Percentiles rank a stretch among this genome's conserved stretches.
phyloP scores from a whole-genome alignment of 2,888 invertebrate species.

The Geotrupes spiniger region DNA sequence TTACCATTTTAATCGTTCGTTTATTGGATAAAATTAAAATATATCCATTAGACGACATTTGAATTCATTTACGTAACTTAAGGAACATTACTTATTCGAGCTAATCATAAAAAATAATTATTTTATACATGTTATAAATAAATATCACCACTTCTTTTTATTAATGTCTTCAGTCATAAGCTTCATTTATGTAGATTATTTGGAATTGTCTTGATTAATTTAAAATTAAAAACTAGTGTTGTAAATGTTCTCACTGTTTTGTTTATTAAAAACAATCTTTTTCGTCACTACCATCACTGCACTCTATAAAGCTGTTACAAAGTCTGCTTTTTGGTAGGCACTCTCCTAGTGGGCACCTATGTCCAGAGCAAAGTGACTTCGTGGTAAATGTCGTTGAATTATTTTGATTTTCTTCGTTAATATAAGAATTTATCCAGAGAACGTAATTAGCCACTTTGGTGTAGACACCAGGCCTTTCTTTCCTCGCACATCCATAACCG shows the following conservation, averaged over 20 bases:
- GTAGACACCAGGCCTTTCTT: slow-evolving; percentile 76
- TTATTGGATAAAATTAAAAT: too few relatives aligned
- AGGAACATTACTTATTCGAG: too few relatives aligned
- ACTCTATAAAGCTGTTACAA: slow-evolving; percentile 77
- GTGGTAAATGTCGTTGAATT: slow-evolving; percentile 27
- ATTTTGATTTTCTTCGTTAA: slow-evolving; percentile 17
- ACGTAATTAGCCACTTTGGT: slow-evolving; percentile 75
- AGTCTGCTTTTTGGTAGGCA: slow-evolving; percentile 68
- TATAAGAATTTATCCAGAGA: slow-evolving; percentile 58
- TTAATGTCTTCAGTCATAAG: too few relatives aligned
- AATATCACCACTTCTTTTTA: too few relatives aligned
- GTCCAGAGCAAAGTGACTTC: slow-evolving; percentile 58
- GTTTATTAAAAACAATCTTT: slow-evolving; percentile 53
- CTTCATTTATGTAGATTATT: too few relatives aligned
- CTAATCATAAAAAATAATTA: too few relatives aligned
- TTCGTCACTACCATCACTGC: slow-evolving; percentile 74
- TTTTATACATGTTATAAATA: too few relatives aligned
- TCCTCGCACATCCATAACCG: slow-evolving; percentile 76
- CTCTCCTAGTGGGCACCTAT: slow-evolving; percentile 73
- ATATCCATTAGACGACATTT: too few relatives aligned
- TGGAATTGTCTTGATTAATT: too few relatives aligned
- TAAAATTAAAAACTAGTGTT: too few relatives aligned
- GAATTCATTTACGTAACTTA: too few relatives aligned
- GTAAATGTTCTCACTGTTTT: background rate
- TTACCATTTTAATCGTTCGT: too few relatives aligned